These are phyloP conservation scores for Alces alces DNA, from an alignment of 2,113 vertebrate species.

Conservation along the genomic window DNA sequence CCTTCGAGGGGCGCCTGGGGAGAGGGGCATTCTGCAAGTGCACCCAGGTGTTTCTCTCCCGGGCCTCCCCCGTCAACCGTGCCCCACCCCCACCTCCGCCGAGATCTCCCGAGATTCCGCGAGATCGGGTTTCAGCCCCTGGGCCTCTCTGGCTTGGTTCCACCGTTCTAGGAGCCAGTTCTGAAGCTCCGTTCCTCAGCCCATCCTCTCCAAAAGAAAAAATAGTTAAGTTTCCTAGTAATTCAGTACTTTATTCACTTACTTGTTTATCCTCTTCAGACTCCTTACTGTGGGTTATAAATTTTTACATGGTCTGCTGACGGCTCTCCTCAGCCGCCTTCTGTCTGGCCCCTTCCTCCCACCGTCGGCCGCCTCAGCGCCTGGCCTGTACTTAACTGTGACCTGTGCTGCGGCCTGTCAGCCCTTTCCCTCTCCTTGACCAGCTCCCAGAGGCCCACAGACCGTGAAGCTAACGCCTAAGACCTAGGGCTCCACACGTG, in stretches of 20 bases:
- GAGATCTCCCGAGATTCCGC: neutral
- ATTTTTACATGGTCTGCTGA: neutral
- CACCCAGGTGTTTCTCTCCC: too few relatives aligned
- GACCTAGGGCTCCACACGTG: neutral
- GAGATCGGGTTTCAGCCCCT: fast-evolving
- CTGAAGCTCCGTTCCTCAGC: fast-evolving
- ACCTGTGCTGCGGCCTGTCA: neutral
- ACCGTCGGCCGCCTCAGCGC: neutral
- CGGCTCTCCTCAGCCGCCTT: neutral
- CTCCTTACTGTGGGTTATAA: neutral
- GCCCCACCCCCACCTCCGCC: fast-evolving
- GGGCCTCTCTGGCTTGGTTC: fast-evolving
- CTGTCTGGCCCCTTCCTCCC: too few relatives aligned
- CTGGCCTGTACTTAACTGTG: fast-evolving
- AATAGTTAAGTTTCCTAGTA: neutral
- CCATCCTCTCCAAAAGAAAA: too few relatives aligned
- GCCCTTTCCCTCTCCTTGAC: too few relatives aligned
- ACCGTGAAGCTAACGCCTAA: too few relatives aligned
- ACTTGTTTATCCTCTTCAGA: neutral
- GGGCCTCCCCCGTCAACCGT: fast-evolving
- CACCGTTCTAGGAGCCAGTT: fast-evolving
- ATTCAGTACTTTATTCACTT: neutral
- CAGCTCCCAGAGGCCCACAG: too few relatives aligned
- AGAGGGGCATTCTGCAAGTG: fast-evolving
- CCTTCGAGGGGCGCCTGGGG: neutral